Evolutionary conservation across 2,113 vertebrate genomes (phyloP).

Genomic region (Chlorocebus sabaeus): DNA sequence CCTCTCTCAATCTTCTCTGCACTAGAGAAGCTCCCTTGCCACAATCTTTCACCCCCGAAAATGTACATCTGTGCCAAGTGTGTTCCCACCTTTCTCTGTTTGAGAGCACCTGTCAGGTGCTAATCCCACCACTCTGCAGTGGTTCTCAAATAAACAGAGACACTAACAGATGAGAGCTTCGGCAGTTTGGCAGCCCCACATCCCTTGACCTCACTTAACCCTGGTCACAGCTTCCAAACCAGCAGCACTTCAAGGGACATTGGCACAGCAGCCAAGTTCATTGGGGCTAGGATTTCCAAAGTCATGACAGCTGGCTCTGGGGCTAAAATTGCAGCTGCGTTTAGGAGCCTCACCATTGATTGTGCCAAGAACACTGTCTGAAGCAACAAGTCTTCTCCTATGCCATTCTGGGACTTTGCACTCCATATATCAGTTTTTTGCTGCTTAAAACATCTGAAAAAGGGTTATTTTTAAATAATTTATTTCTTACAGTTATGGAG

Average conservation of each 20-base stretch:
- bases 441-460: not conserved
- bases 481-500: not conserved
- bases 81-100: slow-evolving; percentile 27
- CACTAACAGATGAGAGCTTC: not conserved
- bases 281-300: slow-evolving; percentile 51
- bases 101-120: slow-evolving; percentile 49
- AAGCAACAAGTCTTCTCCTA: slow-evolving; percentile 78
- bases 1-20: not conserved
- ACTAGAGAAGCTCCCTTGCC: not conserved
- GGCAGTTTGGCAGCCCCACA: not conserved
- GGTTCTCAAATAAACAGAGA: not conserved
- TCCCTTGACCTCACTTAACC: not conserved
- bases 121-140: slow-evolving; percentile 54
- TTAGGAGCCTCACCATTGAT: slow-evolving; percentile 74
- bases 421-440: slow-evolving; percentile 5
- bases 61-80: not conserved
- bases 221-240: slow-evolving; percentile 54
- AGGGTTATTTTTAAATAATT: not conserved
- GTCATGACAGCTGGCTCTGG: slow-evolving; percentile 70
- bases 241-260: slow-evolving; percentile 65
- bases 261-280: slow-evolving; percentile 75
- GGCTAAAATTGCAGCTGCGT: slow-evolving; percentile 69
- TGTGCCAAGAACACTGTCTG: slow-evolving; percentile 70
- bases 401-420: slow-evolving; percentile 73
- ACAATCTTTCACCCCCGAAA: not conserved